Evolutionary conservation across 2,888 invertebrate genomes (phyloP).

Genomic region (Andricus quercusramuli): DNA sequence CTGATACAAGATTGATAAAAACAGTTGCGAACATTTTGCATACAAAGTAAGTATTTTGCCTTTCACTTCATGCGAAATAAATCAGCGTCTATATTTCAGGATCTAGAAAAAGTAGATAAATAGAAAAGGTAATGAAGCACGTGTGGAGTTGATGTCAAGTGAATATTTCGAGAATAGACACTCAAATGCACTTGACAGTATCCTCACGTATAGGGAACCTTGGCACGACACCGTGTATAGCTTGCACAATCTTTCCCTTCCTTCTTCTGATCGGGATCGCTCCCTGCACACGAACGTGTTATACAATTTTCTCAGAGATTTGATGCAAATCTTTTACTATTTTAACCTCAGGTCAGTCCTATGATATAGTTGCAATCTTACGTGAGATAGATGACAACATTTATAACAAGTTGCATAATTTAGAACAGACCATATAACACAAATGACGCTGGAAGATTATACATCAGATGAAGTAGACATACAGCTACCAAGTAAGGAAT

Average conservation of each 20-base stretch:
- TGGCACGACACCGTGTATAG: conserved; percentile 48
- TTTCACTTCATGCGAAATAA: conserved; percentile 35
- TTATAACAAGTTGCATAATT: conserved; percentile 16
- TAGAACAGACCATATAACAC: not conserved
- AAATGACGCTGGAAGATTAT: not conserved
- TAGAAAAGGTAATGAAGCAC: not conserved
- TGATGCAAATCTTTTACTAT: conserved; percentile 11
- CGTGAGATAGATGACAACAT: not conserved
- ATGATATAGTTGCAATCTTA: not conserved
- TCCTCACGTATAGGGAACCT: conserved; percentile 61
- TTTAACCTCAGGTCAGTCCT: conserved; percentile 1
- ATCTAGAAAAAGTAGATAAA: conserved; percentile 8
- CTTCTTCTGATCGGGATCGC: conserved; percentile 47
- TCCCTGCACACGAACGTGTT: conserved; percentile 41
- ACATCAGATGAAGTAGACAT: not conserved
- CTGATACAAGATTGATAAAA: conserved; percentile 29
- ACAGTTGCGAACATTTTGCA: conserved; percentile 8
- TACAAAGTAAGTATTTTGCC: conserved; percentile 4
- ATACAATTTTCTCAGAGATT: not conserved
- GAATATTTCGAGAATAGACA: conserved; percentile 3
- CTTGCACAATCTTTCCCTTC: conserved; percentile 52
- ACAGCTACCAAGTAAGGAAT: not conserved
- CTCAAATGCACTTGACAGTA: conserved; percentile 53
- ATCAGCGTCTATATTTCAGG: conserved; percentile 12
- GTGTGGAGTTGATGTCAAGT: not conserved